phyloP scores from a whole-genome alignment of 2,113 vertebrate genomes.

The Tragulus kanchil region DNA sequence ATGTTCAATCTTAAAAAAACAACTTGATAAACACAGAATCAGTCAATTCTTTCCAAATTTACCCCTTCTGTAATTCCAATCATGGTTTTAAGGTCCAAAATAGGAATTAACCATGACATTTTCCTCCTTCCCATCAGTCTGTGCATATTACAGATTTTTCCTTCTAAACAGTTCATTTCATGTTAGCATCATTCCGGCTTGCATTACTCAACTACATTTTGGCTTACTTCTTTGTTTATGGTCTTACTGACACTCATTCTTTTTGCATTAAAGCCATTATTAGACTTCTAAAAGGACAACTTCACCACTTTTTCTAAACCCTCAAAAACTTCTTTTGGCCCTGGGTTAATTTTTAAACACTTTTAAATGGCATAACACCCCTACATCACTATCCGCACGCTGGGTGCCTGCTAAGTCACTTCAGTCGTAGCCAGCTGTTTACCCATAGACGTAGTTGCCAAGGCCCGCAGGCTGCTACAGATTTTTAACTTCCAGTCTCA shows the following conservation, averaged over 20 bases:
- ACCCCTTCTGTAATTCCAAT: background rate
- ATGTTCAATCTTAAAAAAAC: background rate
- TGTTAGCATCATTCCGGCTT: background rate
- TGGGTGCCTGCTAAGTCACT: background rate
- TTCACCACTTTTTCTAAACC: background rate
- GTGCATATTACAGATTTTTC: background rate
- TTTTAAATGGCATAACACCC: background rate
- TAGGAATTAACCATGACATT: background rate
- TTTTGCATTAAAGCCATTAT: background rate
- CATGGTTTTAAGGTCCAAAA: background rate
- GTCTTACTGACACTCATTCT: background rate
- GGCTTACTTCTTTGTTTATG: background rate
- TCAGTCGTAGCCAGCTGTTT: background rate
- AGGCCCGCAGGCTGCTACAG: background rate
- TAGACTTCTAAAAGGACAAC: background rate
- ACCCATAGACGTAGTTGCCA: background rate
- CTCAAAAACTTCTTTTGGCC: background rate
- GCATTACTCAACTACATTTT: background rate
- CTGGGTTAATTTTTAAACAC: background rate
- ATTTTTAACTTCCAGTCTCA: too few species aligned
- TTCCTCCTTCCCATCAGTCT: background rate
- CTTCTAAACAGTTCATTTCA: constrained; percentile 9
- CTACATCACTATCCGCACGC: background rate
- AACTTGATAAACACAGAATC: background rate
- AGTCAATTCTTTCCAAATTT: background rate